These are phyloP conservation scores for Luehdorfia chinensis DNA, from an alignment of 1,140 invertebrate genomes.

Conservation along the genomic window DNA sequence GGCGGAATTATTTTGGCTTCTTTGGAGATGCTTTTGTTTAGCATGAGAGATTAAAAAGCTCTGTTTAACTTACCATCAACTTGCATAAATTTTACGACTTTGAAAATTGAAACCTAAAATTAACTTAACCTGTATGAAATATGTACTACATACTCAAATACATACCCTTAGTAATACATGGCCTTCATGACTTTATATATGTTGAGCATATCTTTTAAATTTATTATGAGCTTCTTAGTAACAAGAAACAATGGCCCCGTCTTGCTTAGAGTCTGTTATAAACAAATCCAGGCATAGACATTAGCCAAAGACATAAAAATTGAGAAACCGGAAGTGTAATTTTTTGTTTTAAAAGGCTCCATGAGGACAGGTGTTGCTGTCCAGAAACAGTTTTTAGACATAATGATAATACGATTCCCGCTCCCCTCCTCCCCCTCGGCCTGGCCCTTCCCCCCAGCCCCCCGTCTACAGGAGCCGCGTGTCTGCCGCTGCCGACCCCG, in stretches of 20 bases:
- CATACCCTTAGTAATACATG: no score
- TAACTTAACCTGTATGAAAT: no score
- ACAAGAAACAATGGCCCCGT: constrained; percentile 1
- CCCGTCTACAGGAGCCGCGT: constrained; percentile 52
- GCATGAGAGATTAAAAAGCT: no score
- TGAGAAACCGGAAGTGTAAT: background rate
- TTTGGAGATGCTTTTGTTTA: no score
- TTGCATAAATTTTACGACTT: no score
- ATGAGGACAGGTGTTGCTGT: constrained; percentile 3
- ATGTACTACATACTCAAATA: no score
- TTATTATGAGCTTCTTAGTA: constrained; percentile 23
- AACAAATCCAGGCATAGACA: background rate
- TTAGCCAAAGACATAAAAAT: background rate
- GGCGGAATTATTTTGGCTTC: no score
- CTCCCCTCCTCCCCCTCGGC: constrained; percentile 41
- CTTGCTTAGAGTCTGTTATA: constrained; percentile 6
- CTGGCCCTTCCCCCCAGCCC: constrained; percentile 32
- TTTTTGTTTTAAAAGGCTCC: constrained; percentile 7
- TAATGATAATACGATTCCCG: constrained; percentile 49
- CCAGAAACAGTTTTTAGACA: constrained; percentile 21
- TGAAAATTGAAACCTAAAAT: no score
- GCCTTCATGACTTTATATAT: constrained; percentile 29
- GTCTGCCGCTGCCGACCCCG: constrained; percentile 32
- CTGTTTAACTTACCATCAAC: no score
- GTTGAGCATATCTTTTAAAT: constrained; percentile 19